These are phyloP conservation scores for Cochlearius cochlearius DNA, from an alignment of 2,113 vertebrate genomes.

Conservation along the genomic window DNA sequence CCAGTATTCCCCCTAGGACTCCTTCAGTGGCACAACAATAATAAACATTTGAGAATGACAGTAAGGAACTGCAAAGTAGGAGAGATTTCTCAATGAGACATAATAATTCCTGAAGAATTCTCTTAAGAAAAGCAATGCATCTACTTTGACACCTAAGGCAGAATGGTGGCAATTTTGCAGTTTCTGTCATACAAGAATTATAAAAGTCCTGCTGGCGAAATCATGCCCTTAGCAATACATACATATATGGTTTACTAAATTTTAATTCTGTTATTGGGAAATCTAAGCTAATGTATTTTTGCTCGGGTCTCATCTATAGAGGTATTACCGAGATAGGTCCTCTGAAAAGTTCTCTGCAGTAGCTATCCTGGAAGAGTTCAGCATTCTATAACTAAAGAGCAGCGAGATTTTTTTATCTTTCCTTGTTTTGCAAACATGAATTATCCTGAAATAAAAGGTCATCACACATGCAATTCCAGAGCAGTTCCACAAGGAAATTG, in stretches of 20 bases:
- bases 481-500: background rate
- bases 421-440: background rate
- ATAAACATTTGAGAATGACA: background rate
- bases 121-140: background rate
- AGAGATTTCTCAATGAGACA: background rate
- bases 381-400: background rate
- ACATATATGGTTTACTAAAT: accelerated
- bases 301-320: background rate
- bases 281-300: background rate
- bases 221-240: background rate
- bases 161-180: background rate
- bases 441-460: background rate
- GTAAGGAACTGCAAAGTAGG: background rate
- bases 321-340: background rate
- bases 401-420: background rate
- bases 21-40: background rate
- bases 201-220: background rate
- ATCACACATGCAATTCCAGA: background rate
- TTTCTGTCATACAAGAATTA: background rate
- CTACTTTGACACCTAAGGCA: background rate
- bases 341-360: background rate
- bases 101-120: background rate
- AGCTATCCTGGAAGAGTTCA: background rate
- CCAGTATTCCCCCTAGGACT: background rate
- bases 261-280: background rate